Percentiles rank a stretch among this genome's conserved stretches.
Evolutionary conservation across 2,113 vertebrate species (phyloP).

Genomic region (Bombycilla garrulus): DNA sequence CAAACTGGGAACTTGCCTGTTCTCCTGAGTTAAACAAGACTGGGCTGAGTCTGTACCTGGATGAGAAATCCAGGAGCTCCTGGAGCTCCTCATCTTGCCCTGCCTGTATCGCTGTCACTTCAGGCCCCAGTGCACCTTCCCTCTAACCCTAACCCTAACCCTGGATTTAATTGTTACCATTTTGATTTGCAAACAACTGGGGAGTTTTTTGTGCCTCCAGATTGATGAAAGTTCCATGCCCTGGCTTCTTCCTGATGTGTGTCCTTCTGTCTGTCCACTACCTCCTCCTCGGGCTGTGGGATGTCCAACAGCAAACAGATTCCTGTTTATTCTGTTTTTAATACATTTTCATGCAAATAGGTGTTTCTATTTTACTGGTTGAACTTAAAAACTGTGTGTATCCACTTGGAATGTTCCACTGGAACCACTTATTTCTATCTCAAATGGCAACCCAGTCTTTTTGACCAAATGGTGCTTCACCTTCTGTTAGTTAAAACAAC

Average conservation of each 20-base stretch:
- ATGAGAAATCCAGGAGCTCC: background rate
- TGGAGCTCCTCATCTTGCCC: fast-evolving
- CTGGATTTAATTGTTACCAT: fast-evolving
- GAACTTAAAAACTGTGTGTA: fast-evolving
- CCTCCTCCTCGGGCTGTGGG: background rate
- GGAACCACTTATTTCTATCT: background rate
- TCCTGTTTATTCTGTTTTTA: background rate
- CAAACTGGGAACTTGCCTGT: background rate
- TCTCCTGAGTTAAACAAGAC: background rate
- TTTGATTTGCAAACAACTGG: fast-evolving
- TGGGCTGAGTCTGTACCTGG: background rate
- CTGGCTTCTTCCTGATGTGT: background rate
- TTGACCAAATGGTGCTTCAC: background rate
- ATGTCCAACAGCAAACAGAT: background rate
- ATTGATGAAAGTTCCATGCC: fast-evolving
- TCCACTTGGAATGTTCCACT: background rate
- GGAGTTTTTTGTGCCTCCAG: fast-evolving
- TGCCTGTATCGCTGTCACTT: fast-evolving
- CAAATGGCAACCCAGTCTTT: background rate
- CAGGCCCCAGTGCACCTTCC: background rate
- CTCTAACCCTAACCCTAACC: too few species aligned
- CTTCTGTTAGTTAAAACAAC: background rate
- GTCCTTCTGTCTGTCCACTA: background rate
- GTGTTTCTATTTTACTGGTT: background rate
- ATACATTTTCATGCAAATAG: background rate